Conservation (phyloP, 1,140 invertebrate genomes). For the Nixonia krombeini region DNA sequence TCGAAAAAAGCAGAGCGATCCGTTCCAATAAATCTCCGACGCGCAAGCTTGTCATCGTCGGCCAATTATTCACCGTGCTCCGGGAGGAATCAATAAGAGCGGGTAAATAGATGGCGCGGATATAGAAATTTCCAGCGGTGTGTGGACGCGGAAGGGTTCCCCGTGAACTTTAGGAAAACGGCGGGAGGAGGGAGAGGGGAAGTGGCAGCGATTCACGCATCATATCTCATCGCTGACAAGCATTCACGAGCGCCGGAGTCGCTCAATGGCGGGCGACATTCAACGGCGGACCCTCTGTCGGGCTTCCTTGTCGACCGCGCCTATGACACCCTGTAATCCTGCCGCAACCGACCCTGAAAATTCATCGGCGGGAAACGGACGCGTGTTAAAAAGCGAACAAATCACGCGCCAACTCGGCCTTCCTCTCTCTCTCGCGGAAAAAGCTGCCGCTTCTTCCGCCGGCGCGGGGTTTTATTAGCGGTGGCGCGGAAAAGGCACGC, state of each 20-base stretch:
- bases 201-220: slow-evolving; percentile 56
- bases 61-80: neutral
- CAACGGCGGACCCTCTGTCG: slow-evolving; percentile 40
- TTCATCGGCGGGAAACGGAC: too few relatives aligned
- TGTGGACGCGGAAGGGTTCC: neutral
- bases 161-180: neutral
- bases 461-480: too few relatives aligned
- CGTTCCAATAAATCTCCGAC: too few relatives aligned
- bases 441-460: too few relatives aligned
- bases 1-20: too few relatives aligned
- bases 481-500: too few relatives aligned
- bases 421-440: too few relatives aligned
- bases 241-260: slow-evolving; percentile 56
- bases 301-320: slow-evolving; percentile 10
- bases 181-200: neutral
- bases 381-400: too few relatives aligned
- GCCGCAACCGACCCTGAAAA: slow-evolving; percentile 20
- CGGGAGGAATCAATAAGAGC: neutral
- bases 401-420: too few relatives aligned
- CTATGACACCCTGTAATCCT: slow-evolving; percentile 10
- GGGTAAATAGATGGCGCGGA: neutral
- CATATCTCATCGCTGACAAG: slow-evolving; percentile 63
- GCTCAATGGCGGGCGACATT: slow-evolving; percentile 57
- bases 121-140: too few relatives aligned
- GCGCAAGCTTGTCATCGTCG: neutral